Evolutionary conservation across 2,797 vertebrate genomes (phyloP).

Genomic region (Heterohyrax brucei): DNA sequence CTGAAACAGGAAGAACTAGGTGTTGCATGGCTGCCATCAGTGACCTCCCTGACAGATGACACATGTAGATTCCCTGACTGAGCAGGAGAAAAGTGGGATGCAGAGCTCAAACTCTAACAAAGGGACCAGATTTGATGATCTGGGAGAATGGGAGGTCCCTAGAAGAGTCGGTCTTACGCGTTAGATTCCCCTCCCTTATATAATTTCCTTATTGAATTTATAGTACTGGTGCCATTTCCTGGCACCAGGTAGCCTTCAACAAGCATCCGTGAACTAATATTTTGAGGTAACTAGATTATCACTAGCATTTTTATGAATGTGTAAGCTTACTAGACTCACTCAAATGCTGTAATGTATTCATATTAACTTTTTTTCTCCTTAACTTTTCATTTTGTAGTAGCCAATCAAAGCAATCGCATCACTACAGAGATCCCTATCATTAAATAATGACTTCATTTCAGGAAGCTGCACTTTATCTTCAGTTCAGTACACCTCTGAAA

Average conservation of each 20-base stretch:
- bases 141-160: too few relatives aligned
- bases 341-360: not conserved
- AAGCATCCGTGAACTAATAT: not conserved
- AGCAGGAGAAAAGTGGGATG: too few relatives aligned
- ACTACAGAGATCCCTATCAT: not conserved
- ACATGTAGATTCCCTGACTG: too few relatives aligned
- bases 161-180: not conserved
- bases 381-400: not conserved
- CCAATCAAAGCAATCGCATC: not conserved
- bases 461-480: constrained; percentile 9
- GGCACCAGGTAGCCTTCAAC: not conserved
- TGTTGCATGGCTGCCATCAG: too few relatives aligned
- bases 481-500: not conserved
- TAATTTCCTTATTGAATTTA: not conserved
- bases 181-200: not conserved
- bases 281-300: not conserved
- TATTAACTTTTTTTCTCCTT: not conserved
- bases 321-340: not conserved
- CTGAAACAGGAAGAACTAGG: too few relatives aligned
- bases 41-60: too few relatives aligned
- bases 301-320: not conserved
- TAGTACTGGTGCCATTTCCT: not conserved
- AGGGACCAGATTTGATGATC: too few relatives aligned
- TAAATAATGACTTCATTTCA: constrained; percentile 49
- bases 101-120: too few relatives aligned